Percentiles rank a stretch among this genome's conserved stretches.
Evolutionary conservation across 1,140 invertebrate genomes (phyloP).

Genomic region (Papilio aristodemus): DNA sequence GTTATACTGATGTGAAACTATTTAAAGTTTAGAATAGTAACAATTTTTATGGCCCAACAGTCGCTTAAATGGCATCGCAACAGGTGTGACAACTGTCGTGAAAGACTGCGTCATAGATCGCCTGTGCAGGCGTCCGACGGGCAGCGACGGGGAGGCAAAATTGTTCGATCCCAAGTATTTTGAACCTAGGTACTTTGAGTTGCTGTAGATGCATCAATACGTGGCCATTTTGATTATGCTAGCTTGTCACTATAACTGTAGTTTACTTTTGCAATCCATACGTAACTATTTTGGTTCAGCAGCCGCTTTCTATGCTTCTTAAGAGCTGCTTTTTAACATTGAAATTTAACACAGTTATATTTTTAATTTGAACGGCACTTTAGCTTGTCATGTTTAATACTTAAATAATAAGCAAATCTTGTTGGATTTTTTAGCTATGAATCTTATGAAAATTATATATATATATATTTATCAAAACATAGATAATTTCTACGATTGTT

Average conservation of each 20-base stretch:
- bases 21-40: neutral
- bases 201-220: slow-evolving; percentile 62
- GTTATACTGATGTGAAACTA: too few relatives aligned
- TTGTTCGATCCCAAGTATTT: slow-evolving; percentile 82
- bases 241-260: neutral
- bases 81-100: slow-evolving; percentile 85
- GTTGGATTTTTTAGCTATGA: too few relatives aligned
- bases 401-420: neutral
- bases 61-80: slow-evolving; percentile 85
- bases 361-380: neutral
- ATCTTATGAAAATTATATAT: too few relatives aligned
- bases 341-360: neutral
- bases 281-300: neutral
- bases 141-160: slow-evolving; percentile 62
- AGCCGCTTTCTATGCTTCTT: neutral
- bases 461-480: too few relatives aligned
- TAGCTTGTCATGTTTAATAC: neutral
- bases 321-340: slow-evolving; percentile 3
- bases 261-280: neutral
- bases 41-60: slow-evolving; percentile 62
- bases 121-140: slow-evolving; percentile 69
- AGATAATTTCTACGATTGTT: too few relatives aligned
- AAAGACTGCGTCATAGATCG: slow-evolving; percentile 85
- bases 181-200: slow-evolving; percentile 83
- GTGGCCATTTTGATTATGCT: neutral